Evolutionary conservation across 2,113 vertebrate genomes (phyloP), one percentile per base, ranked within the genome.

Genomic region (Leptocoma aspasia): DNA sequence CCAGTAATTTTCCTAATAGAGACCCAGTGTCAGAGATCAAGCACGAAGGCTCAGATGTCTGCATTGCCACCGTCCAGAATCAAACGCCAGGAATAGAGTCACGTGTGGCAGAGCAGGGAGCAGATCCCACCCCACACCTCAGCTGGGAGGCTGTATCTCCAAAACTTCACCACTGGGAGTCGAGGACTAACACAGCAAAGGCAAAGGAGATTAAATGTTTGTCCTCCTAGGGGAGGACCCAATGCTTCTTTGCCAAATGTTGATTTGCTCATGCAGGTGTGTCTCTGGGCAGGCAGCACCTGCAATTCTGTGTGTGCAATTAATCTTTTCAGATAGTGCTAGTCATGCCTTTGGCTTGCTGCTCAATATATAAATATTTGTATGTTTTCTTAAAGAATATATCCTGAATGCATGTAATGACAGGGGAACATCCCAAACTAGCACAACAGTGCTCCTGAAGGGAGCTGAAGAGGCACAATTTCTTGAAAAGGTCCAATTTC

Each of bases 1-100:
- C 26, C 94, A 95, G 91, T 80, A 66, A 89, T 78, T 94, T 97
- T 96, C 96, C 96, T 90, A 91, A 86, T 19, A 66, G 57, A 86
- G 69, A 61, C 79, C 61, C 61, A 91, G 78, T 89, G 57, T 95
- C 92, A 95, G 86, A 93, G 86, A 88, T 64, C 70, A 95, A 95
- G 86, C 78, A 96, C 0, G 27, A 82, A 83, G 80, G 78, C 91
- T 89, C 94, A 85, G 56, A 81, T 96, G 65, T 81, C 88, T 54
- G 69, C 35, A 82, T 5, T 78, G 76, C 88, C 80, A 73, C 81
- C 3, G 0, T 52, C 41, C 79, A 88, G 85, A 95, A 79, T 96
- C 76, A 89, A 82, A 92, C 95, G 60, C 94, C 93, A 90, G 30
- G 65, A 91, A 90, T 71, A 79, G 37, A 8, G 23, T 72, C 87